Conservation (phyloP, 2,113 vertebrate species). For the Melanotaenia duboulayi region DNA sequence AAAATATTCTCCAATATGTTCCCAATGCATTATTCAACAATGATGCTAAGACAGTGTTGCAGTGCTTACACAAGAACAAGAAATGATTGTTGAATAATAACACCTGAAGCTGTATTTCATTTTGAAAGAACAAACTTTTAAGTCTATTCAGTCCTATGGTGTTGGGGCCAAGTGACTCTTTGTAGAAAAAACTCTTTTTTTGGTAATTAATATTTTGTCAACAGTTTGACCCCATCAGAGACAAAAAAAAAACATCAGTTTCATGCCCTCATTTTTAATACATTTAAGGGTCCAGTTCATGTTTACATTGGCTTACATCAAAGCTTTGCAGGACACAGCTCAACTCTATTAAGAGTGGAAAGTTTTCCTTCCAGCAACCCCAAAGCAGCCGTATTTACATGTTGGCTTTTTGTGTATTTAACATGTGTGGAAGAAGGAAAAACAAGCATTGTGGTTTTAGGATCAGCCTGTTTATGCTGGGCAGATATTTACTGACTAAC, state of each 20-base stretch:
- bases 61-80: no score
- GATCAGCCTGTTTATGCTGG: slow-evolving; percentile 43
- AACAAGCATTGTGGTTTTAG: slow-evolving; percentile 55
- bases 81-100: no score
- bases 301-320: slow-evolving; percentile 15
- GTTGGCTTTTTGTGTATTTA: slow-evolving; percentile 44
- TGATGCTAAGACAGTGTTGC: background rate
- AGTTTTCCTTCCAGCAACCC: slow-evolving; percentile 5
- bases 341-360: slow-evolving; percentile 11
- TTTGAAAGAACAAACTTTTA: no score
- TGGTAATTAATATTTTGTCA: no score
- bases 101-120: no score
- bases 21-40: background rate
- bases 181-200: no score
- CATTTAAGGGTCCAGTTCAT: background rate
- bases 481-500: slow-evolving; percentile 44
- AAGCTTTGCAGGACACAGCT: slow-evolving; percentile 13
- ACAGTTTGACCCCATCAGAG: background rate
- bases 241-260: background rate
- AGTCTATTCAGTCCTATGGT: no score
- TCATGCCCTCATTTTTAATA: background rate
- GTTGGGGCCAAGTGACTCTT: no score
- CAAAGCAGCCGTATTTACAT: slow-evolving; percentile 24
- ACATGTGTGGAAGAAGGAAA: slow-evolving; percentile 37
- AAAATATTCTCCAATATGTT: background rate